Percentiles rank a stretch among this genome's conserved stretches.
phyloP scores from a whole-genome alignment of 1,140 invertebrate genomes.

The Cydia fagiglandana region DNA sequence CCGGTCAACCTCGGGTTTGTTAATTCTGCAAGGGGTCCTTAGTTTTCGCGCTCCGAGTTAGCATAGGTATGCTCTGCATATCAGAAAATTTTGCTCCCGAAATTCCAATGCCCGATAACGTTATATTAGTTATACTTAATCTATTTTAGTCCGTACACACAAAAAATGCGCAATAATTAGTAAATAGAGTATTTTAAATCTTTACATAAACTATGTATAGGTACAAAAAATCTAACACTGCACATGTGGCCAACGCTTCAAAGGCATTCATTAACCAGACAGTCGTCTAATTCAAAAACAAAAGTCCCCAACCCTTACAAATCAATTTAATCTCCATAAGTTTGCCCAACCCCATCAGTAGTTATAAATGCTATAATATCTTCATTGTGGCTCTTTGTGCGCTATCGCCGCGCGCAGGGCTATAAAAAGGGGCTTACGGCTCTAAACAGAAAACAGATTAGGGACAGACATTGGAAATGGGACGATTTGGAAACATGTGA shows the following conservation, averaged over 20 bases:
- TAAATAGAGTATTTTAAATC: too few relatives aligned
- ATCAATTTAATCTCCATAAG: slow-evolving; percentile 64
- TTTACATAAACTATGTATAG: too few relatives aligned
- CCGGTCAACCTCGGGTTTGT: too few relatives aligned
- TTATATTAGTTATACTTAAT: too few relatives aligned
- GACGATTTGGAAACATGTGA: not conserved
- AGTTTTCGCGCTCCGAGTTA: too few relatives aligned
- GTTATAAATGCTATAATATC: slow-evolving; percentile 73
- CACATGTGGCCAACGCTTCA: not conserved
- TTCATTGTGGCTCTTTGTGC: slow-evolving; percentile 60
- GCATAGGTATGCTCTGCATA: too few relatives aligned
- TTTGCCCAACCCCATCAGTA: slow-evolving; percentile 45
- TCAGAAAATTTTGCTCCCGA: too few relatives aligned
- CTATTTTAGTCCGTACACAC: too few relatives aligned
- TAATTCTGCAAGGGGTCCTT: too few relatives aligned
- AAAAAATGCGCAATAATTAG: too few relatives aligned
- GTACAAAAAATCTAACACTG: too few relatives aligned
- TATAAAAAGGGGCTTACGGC: slow-evolving; percentile 79
- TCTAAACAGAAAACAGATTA: slow-evolving; percentile 46
- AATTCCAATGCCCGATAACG: too few relatives aligned
- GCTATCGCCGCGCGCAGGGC: slow-evolving; percentile 73
- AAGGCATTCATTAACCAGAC: not conserved
- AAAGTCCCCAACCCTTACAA: slow-evolving; percentile 49
- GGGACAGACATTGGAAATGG: slow-evolving; percentile 4
- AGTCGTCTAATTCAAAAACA: slow-evolving; percentile 1